Base-by-base conservation (phyloP, 2,888 invertebrate species). In the Teinopalpus imperialis region DNA sequence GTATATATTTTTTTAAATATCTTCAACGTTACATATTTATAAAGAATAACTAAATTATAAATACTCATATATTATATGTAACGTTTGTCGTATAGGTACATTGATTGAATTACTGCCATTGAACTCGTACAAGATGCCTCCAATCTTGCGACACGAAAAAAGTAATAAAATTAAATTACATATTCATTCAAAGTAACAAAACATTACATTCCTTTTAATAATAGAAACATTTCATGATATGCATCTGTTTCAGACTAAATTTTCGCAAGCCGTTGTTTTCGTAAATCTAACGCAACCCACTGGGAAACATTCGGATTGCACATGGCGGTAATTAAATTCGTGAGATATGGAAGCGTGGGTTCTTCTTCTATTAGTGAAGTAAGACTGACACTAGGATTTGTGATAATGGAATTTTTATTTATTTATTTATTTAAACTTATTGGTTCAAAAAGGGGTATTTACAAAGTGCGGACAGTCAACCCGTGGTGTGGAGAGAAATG, bases 191-290 rank as follows among this genome's bases (percentile, higher is more conserved):
- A 10, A 30, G 5, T 7, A 32, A 24, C 26, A 32, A 27, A 34
- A 39, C 26, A 32, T 45, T 45, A 45, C 39, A 39, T 32, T 20
- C 7, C 39, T 31, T 39, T 45, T 45, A 45, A 45, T 45, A 39
- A 45, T 39, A 27, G 45, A 21, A 26, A 10, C 13, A 32, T 24
- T 21, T 24, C 26, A 26, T 21, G 37, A 39, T 49, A 34, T 6
- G 21, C 43, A 56, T 56, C 26, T 35, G 24, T 42, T 52, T 37
- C 39, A 51, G 51, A 39, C 39, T 46, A 41, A 37, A 39, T 49
- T 57, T 56, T 42, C 56, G 51, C 51, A 53, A 55, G 49, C 43
- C 8, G 42, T 48, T 27, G 43, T 29, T 51, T 53, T 52, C 55
- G 49, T n/a, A 48, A 49, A 53, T 31, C 10, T 26, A 49, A 34